These are phyloP conservation scores for Anastrepha obliqua DNA, from an alignment of 1,140 invertebrate species.

Conservation along the genomic window DNA sequence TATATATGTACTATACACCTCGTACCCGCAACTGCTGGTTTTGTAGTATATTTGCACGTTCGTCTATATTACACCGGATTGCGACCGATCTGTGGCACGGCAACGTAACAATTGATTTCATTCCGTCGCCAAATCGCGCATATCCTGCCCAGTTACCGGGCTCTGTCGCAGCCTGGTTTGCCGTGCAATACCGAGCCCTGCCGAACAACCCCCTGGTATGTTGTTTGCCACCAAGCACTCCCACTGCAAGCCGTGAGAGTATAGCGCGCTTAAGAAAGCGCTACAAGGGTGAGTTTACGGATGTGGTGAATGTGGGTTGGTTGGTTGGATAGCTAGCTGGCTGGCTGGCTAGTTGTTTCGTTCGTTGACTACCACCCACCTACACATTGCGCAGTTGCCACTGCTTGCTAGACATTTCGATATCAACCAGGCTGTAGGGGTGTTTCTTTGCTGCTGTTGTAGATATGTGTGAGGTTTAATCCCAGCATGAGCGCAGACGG, in stretches of 20 bases:
- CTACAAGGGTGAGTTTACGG: slow-evolving; percentile 43
- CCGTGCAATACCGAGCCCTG: not conserved
- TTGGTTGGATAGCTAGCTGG: not conserved
- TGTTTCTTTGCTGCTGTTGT: not conserved
- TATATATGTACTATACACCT: not conserved
- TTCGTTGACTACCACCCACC: not conserved
- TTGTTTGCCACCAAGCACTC: not conserved
- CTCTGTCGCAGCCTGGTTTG: slow-evolving; percentile 20
- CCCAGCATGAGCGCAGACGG: not conserved
- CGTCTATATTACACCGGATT: slow-evolving; percentile 68
- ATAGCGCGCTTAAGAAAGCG: not conserved
- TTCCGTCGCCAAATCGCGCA: slow-evolving; percentile 74
- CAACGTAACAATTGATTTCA: slow-evolving; percentile 74
- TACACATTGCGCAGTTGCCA: not conserved
- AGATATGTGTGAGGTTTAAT: slow-evolving; percentile 27
- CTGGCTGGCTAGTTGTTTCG: not conserved
- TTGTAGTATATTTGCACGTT: slow-evolving; percentile 27
- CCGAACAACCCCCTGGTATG: slow-evolving; percentile 2
- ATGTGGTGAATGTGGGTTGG: slow-evolving; percentile 45
- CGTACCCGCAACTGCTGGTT: not conserved
- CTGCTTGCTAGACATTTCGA: slow-evolving; percentile 18
- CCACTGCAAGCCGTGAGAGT: not conserved
- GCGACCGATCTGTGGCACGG: slow-evolving; percentile 74
- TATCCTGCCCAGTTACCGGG: slow-evolving; percentile 68
- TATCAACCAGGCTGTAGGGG: slow-evolving; percentile 10